A percentile compares a stretch with the other conserved stretches of the same genome.
Conservation (phyloP, 2,113 vertebrate species). For the Hippotragus niger region DNA sequence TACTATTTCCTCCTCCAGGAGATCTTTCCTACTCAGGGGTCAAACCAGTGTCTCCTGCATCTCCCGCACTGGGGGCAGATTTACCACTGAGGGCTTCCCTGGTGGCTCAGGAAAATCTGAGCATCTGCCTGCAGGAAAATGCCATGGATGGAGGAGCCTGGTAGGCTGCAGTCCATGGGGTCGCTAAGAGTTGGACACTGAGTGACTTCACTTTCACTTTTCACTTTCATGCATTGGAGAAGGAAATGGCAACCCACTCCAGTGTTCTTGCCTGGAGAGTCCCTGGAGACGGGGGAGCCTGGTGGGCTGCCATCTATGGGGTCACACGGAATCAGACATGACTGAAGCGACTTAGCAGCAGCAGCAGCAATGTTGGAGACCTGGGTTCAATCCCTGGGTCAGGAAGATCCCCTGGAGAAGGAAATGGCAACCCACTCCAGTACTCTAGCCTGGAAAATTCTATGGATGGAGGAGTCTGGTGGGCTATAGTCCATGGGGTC, state of each 20-base stretch:
- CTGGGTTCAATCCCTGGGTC: neutral
- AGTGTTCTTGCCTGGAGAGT: no score
- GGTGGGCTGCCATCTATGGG: no score
- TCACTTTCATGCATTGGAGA: no score
- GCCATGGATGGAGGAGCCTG: no score
- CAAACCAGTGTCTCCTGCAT: neutral
- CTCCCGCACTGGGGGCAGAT: rapidly evolving
- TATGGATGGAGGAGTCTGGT: neutral
- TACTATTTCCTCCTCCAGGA: neutral
- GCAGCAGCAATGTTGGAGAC: neutral
- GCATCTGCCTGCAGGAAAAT: neutral
- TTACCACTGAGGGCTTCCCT: neutral
- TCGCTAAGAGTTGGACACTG: no score
- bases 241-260: no score
- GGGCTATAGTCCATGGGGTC: neutral
- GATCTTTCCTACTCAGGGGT: neutral
- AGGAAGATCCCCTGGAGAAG: neutral
- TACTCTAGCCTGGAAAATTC: neutral
- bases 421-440: neutral
- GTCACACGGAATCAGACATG: no score
- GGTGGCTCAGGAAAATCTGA: neutral
- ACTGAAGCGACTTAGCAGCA: no score
- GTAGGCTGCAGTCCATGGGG: no score
- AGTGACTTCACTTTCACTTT: no score
- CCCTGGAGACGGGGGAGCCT: no score